Evolutionary conservation across 2,113 vertebrate species (phyloP), one percentile per base, ranked within the genome.

Genomic region (Onychorhynchus coronatus): DNA sequence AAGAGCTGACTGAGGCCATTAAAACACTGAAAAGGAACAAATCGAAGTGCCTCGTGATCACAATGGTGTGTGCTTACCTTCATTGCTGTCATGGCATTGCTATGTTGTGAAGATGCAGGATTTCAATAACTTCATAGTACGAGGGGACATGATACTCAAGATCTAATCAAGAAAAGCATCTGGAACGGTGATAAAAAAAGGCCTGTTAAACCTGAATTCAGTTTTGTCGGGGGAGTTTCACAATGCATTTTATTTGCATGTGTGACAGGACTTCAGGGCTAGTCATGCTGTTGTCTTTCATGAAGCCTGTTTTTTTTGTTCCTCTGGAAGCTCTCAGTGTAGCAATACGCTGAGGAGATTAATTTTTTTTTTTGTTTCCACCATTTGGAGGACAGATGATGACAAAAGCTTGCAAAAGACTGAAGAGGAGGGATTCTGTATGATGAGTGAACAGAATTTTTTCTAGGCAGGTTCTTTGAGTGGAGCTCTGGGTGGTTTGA

Each of bases 371-470:
- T 46, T 46, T 33, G 19, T 50, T 71, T 37, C 71, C 46, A 67
- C 86, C 65, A 44, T 93, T 91, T 89, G 87, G 77, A 82, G 62
- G 30, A 56, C 41, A 73, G 53, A 76, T 65, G 72, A 85, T 70
- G 61, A 78, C 39, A 78, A 63, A 88, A 84, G 35, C 84, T 82
- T 87, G 66, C 53, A 74, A 24, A 39, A 81, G 79, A 70, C 37
- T 76, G 41, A 52, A 75, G 56, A 75, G 56, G 56, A 86, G 50
- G 56, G 27, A 31, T 81, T 44, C 19, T 81, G 10, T 44, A 13
- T 20, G 42, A 72, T 53, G 58, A 25, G 53, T 30, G 62, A 91
- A 61, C 47, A 35, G 44, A 44, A 10, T 37, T 75, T 87, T 79
- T 90, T 67, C 46, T 65, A 63, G 49, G 17, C 58, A 2, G 33